Conservation (phyloP, 92 coral and sea anemone genomes). For the Montipora capitata region DNA sequence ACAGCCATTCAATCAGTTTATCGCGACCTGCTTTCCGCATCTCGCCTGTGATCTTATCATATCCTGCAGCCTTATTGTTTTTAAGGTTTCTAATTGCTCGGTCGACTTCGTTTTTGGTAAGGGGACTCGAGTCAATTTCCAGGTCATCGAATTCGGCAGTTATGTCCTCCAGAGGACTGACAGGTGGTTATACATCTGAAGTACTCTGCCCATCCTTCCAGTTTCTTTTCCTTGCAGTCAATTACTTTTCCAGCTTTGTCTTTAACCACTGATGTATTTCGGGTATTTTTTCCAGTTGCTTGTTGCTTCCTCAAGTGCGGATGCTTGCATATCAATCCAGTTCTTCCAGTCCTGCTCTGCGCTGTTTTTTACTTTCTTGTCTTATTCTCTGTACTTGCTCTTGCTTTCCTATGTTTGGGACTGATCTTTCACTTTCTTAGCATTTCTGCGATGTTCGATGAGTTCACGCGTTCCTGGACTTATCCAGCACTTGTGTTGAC, state of each 20-base stretch:
- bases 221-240: conserved; percentile 19
- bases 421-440: conserved; percentile 11
- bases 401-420: neutral
- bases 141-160: conserved; percentile 5
- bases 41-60: neutral
- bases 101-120: neutral
- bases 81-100: conserved; percentile 4
- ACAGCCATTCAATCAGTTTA: conserved; percentile 11
- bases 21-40: neutral
- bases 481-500: conserved; percentile 18
- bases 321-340: conserved; percentile 14
- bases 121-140: neutral
- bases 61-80: neutral
- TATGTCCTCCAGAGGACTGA: conserved; percentile 17
- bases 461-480: conserved; percentile 13
- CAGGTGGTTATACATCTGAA: conserved; percentile 18
- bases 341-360: conserved; percentile 16
- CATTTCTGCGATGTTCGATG: conserved; percentile 10
- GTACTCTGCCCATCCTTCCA: conserved; percentile 20
- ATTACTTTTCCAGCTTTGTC: conserved; percentile 11
- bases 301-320: conserved; percentile 8
- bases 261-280: neutral
- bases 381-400: neutral
- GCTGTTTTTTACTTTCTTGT: neutral
- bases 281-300: neutral